Evolutionary conservation across 64 coral and sea anemone species (phyloP).

Genomic region (Acropora yongei): DNA sequence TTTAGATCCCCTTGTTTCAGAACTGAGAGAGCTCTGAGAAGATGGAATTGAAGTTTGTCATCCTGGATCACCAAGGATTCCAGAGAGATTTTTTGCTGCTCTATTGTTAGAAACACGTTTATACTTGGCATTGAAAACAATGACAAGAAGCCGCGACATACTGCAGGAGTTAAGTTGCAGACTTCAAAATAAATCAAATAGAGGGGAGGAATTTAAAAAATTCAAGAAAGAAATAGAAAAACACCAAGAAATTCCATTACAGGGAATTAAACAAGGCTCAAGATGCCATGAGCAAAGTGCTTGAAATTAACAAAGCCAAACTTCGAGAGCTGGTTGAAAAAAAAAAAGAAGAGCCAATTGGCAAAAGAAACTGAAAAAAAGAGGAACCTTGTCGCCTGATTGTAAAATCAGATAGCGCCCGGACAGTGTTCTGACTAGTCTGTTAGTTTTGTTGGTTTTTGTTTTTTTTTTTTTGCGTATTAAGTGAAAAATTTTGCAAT

Average conservation of each 20-base stretch:
- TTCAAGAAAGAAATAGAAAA: background rate
- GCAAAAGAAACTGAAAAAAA: background rate
- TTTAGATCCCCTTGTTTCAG: too few species aligned
- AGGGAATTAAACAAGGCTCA: constrained; percentile 12
- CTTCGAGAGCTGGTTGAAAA: constrained; percentile 8
- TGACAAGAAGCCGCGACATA: background rate
- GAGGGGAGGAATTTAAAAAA: background rate
- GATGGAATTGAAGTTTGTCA: too few species aligned
- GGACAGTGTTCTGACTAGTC: too few species aligned
- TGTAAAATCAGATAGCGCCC: too few species aligned
- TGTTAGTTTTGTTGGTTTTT: too few species aligned
- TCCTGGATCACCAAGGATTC: too few species aligned
- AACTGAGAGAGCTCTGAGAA: too few species aligned
- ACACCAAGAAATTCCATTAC: background rate
- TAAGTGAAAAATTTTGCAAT: too few species aligned
- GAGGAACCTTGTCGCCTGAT: background rate
- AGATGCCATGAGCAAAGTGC: background rate
- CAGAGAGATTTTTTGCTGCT: too few species aligned
- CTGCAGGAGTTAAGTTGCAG: background rate
- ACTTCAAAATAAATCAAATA: background rate
- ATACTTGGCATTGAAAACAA: background rate
- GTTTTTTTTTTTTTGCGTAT: too few species aligned
- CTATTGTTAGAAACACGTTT: too few species aligned
- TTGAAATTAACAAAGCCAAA: background rate
- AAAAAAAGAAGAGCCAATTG: background rate